Evolutionary conservation across 2,113 vertebrate species (phyloP).

Genomic region (Colossoma macropomum): DNA sequence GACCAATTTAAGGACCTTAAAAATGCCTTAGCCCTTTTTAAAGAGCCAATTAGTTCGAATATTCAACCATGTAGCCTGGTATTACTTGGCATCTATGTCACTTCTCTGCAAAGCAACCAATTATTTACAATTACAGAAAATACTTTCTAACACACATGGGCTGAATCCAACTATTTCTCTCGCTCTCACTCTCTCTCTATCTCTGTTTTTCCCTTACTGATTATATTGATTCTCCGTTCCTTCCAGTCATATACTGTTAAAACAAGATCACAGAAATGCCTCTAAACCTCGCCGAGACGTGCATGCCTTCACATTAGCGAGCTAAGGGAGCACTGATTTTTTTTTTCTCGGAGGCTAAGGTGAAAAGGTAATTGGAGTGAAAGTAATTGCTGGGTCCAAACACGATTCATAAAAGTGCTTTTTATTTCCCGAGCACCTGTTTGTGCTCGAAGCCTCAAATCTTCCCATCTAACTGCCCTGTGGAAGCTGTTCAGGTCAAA

Average conservation of each 20-base stretch:
- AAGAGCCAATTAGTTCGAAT: constrained; percentile 80
- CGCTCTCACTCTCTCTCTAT: constrained; percentile 11
- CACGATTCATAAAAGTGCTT: constrained; percentile 30
- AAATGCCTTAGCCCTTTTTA: constrained; percentile 77
- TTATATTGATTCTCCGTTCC: constrained; percentile 54
- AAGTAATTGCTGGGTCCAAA: constrained; percentile 48
- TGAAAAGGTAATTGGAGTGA: constrained; percentile 30
- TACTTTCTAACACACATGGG: constrained; percentile 58
- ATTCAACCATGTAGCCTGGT: constrained; percentile 72
- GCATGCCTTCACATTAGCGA: not conserved
- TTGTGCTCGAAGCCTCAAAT: constrained; percentile 23
- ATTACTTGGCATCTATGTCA: constrained; percentile 74
- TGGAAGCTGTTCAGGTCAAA: constrained; percentile 24
- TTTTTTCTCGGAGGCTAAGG: constrained; percentile 18
- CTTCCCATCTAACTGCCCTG: constrained; percentile 22
- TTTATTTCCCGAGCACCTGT: constrained; percentile 48
- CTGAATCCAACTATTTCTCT: constrained; percentile 48
- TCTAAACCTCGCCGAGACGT: constrained; percentile 29
- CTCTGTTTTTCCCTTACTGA: constrained; percentile 35
- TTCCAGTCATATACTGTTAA: constrained; percentile 51
- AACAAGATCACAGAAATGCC: constrained; percentile 47
- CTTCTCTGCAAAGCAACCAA: constrained; percentile 65
- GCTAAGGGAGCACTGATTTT: not conserved
- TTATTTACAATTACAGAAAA: constrained; percentile 77
- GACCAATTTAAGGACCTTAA: constrained; percentile 79